Evolutionary conservation across 2,797 vertebrate genomes (phyloP), one percentile per base, ranked within the genome.

Genomic region (Tragelaphus eurycerus): DNA sequence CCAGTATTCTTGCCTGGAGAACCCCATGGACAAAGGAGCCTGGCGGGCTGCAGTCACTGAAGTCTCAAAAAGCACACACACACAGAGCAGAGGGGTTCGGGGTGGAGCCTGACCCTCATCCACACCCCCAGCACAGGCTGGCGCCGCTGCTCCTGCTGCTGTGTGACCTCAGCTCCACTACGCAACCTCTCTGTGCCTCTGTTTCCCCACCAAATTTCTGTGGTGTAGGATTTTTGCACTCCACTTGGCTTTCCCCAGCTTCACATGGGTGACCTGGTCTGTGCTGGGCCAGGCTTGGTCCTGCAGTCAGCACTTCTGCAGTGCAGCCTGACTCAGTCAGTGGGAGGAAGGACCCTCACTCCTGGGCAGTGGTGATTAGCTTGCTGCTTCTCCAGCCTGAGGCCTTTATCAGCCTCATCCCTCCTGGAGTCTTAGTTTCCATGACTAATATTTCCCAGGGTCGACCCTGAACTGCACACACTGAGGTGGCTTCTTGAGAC

Each of bases 361-460:
- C 64, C 59, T 19, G 34, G 25, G 85, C 54, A 5, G n/a, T 8
- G 0, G 86, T 23, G 38, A 89, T 16, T 16, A 21, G 31, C 55
- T 13, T 7, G 25, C 82, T 86, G 21, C 48, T 71, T 57, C 90
- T n/a, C 1, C 0, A 6, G 86, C 23, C 76, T 0, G 3, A 17
- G 48, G 67, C 46, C 21, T 23, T 52, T 74, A 78, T 52, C 87
- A 11, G n/a, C 25, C 31, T 2, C 2, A 60, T 21, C 38, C 62
- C 46, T 93, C 52, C 21, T 17, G 4, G 10, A 11, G 4, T n/a
- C 86, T 89, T 59, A 2, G 57, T 86, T 89, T 95, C 81, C 38
- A 13, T 64, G 91, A 92, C 59, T 55, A 48, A 25, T 9, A 43
- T 79, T 95, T 94, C 94, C 90, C 90, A 83, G 74, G 74, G 81